Base-by-base conservation (phyloP, 2,888 invertebrate species). In the Rotaria socialis region DNA sequence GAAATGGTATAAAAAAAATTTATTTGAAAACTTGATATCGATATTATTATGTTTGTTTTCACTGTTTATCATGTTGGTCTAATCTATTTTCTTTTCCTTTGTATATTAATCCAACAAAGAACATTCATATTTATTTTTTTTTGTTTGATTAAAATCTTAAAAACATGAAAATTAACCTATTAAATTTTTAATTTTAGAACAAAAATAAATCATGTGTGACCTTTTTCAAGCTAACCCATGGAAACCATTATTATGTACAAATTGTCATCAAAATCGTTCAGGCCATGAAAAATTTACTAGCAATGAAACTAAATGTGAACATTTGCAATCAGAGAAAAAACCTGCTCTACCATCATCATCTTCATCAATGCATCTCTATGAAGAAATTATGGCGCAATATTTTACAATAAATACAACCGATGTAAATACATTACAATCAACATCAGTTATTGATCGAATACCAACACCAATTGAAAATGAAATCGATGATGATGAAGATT, bases 381-480 rank as follows among this genome's bases (percentile, higher is more conserved):
- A 80, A 80, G 80, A 80, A 80, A 80, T 80, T n/a, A 80, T 80
- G 80, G 80, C 80, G 24, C 43, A 43, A n/a, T 80, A 80, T 80
- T 80, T 80, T 47, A 47, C 80, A 47, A 14, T 67, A 6, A 67
- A 67, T 67, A 35, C 67, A 35, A 19, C 67, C 5, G 35, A 67
- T 41, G 7, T 67, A 7, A 27, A 67, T 27, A 19, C 67, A 35
- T 35, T 67, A 35, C 16, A 67, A 67, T 35, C 67, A 16, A 67
- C 67, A 35, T 67, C 67, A 16, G 35, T 67, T 14, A 67, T 67
- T 35, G 67, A 67, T 24, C 16, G 27, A 16, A 35, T 67, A 67
- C 8, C 27, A 27, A 67, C 67, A 35, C 3, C 67, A 27, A 35
- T 35, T 67, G 67, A 35, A 8, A 56, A 56, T 67, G 67, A 67